phyloP scores from a whole-genome alignment of 1,140 invertebrate genomes.

The Neodiprion pinetum region DNA sequence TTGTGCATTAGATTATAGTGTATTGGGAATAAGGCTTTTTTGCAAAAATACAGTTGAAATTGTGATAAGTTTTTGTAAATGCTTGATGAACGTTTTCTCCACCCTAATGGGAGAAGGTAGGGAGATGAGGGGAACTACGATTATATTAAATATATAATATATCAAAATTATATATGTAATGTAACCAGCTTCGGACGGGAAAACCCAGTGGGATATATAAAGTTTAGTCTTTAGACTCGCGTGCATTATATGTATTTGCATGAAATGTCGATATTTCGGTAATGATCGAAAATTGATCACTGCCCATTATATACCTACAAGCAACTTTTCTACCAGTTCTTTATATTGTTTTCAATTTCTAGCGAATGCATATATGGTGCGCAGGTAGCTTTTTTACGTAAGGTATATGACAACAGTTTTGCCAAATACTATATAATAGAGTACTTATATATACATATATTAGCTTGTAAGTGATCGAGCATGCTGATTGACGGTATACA shows the following conservation, averaged over 20 bases:
- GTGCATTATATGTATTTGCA: neutral
- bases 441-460: slow-evolving; percentile 50
- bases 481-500: slow-evolving; percentile 19
- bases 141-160: neutral
- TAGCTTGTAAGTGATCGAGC: slow-evolving; percentile 46
- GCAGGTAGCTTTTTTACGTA: slow-evolving; percentile 62
- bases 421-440: slow-evolving; percentile 57
- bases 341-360: neutral
- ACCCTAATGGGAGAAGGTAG: slow-evolving; percentile 41
- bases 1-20: neutral
- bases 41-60: slow-evolving; percentile 52
- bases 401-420: slow-evolving; percentile 50
- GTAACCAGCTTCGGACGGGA: slow-evolving; percentile 37
- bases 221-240: neutral
- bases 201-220: neutral
- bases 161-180: neutral
- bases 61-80: slow-evolving; percentile 66
- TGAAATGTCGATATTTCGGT: neutral
- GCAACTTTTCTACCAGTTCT: neutral
- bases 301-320: neutral
- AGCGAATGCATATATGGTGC: slow-evolving; percentile 16
- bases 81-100: slow-evolving; percentile 61
- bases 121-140: neutral
- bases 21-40: slow-evolving; percentile 45
- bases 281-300: neutral